phyloP scores from a whole-genome alignment of 2,888 invertebrate species.

The Mellilla xanthometata region DNA sequence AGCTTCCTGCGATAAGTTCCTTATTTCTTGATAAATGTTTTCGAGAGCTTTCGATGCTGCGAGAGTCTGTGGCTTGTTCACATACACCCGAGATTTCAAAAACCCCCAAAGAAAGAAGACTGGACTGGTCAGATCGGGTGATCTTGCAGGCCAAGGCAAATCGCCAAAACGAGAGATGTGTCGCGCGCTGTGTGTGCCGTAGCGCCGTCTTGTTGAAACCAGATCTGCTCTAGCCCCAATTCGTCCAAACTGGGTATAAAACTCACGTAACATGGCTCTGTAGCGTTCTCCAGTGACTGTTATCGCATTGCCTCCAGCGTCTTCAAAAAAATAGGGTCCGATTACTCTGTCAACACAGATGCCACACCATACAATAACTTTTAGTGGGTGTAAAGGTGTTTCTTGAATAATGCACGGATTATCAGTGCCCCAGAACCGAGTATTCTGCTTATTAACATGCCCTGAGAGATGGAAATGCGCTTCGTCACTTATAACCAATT shows the following conservation, averaged over 20 bases:
- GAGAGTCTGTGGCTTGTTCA: slow-evolving; percentile 6
- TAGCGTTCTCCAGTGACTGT: background rate
- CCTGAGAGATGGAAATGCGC: no score
- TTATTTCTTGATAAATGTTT: background rate
- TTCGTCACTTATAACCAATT: no score
- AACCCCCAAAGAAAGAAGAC: slow-evolving; percentile 19
- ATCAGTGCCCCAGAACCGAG: no score
- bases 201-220: slow-evolving; percentile 19
- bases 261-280: background rate
- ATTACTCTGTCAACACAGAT: background rate
- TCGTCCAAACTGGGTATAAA: background rate
- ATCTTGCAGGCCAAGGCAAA: slow-evolving; percentile 20
- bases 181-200: slow-evolving; percentile 24
- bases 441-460: no score
- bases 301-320: background rate
- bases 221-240: slow-evolving; percentile 1
- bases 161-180: slow-evolving; percentile 22
- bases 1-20: background rate
- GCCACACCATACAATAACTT: no score
- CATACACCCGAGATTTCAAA: slow-evolving; percentile 18
- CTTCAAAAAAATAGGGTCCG: background rate
- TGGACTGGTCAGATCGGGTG: slow-evolving; percentile 16
- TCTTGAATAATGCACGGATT: no score
- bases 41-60: background rate
- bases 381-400: no score